Base-by-base conservation (phyloP, 2,888 invertebrate genomes). In the Tenthredo livida region DNA sequence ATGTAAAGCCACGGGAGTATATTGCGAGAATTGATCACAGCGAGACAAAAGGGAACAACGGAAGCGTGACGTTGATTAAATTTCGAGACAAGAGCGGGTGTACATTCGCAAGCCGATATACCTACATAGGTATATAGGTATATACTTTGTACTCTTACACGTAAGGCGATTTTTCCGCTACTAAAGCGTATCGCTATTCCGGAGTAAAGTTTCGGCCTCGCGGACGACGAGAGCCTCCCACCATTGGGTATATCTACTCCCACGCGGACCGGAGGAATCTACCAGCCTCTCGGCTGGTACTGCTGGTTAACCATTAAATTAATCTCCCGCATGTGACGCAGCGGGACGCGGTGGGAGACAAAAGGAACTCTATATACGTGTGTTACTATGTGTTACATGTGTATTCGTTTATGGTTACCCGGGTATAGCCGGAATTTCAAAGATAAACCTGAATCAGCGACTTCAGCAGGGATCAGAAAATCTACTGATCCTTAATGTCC, bases 221-320 rank as follows among this genome's bases (percentile, higher is more conserved):
- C 58, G 25, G 40, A 67, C 67, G 80, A 61, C 80, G 80, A 17
- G 10, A 2, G 9, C 61, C 80, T 80, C 80, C 80, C 80, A 80
- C 80, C 61, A 80, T 61, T 17, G 10, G 7, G 17, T 33, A 54
- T 61, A 61, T 80, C 40, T 40, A 80, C 80, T 80, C 80, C 80
- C 80, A 80, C 80, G 29, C 80, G 61, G 80, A 5, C 37, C n/a
- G 7, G 80, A 61, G 37, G 58, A 61, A 80, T 80, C 80, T 80
- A 80, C 80, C 80, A 80, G 80, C 80, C 80, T 80, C 80, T 80
- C 61, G 80, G 40, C 80, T 80, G 80, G 80, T 80, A 80, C 80
- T 21, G 80, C 80, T 78, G 78, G 37, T 58, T 40, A 61, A 80
- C 80, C 80, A 80, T 80, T 80, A 21, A 61, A 80, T 61, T 80